These are phyloP conservation scores for Palaemon carinicauda DNA, from an alignment of 1,140 invertebrate species.

Conservation along the genomic window DNA sequence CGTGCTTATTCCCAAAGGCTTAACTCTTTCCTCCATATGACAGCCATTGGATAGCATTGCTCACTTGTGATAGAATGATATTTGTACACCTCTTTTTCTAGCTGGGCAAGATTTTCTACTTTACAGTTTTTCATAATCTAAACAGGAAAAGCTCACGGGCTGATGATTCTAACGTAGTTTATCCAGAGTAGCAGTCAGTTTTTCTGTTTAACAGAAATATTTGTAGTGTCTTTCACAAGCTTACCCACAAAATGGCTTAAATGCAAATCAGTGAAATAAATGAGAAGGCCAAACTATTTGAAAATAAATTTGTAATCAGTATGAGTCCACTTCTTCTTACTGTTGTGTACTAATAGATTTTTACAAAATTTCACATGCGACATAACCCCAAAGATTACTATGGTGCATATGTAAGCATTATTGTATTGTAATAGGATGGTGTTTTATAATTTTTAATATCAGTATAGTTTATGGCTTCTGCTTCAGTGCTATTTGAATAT, in stretches of 20 bases:
- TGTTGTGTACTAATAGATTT: slow-evolving; percentile 28
- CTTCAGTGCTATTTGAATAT: slow-evolving; percentile 53
- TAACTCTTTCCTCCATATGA: slow-evolving; percentile 45
- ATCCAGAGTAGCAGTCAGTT: slow-evolving; percentile 11
- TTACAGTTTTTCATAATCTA: slow-evolving; percentile 31
- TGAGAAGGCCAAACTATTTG: slow-evolving; percentile 8
- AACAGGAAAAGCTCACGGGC: slow-evolving; percentile 17
- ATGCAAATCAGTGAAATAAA: slow-evolving; percentile 37
- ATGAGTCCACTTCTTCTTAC: slow-evolving; percentile 24
- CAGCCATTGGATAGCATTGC: slow-evolving; percentile 46
- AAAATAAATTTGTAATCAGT: slow-evolving; percentile 1
- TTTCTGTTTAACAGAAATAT: slow-evolving; percentile 43
- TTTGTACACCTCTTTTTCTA: slow-evolving; percentile 55
- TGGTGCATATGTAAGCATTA: slow-evolving; percentile 50
- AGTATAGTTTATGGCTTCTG: slow-evolving; percentile 52
- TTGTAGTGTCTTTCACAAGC: slow-evolving; percentile 50
- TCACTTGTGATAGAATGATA: slow-evolving; percentile 51
- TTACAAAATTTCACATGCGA: slow-evolving; percentile 38
- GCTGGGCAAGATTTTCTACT: slow-evolving; percentile 50
- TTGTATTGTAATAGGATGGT: slow-evolving; percentile 48
- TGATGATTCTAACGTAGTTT: slow-evolving; percentile 38
- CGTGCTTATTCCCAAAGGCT: slow-evolving; percentile 42
- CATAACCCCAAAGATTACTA: slow-evolving; percentile 47
- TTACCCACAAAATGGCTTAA: slow-evolving; percentile 39
- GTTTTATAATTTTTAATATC: slow-evolving; percentile 52